A percentile compares a stretch with the other conserved stretches of the same genome.
Evolutionary conservation across 2,113 vertebrate genomes (phyloP).

Genomic region (Ceratotherium simum): DNA sequence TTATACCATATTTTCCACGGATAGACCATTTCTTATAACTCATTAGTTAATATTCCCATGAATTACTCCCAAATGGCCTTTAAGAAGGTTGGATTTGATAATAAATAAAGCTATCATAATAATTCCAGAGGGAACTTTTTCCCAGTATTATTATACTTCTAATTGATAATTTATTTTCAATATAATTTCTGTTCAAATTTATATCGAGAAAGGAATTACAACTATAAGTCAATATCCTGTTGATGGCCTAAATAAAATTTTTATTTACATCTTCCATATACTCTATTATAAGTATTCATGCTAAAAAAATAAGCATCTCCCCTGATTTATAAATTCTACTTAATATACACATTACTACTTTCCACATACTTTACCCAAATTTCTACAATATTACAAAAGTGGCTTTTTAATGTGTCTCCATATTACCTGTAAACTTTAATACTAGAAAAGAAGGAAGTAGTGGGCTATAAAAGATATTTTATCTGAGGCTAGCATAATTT

Average conservation of each 20-base stretch:
- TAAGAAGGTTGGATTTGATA: neutral
- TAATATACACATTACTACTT: neutral
- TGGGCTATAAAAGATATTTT: neutral
- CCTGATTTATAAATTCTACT: neutral
- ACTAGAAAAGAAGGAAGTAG: neutral
- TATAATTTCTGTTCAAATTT: neutral
- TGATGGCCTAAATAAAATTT: neutral
- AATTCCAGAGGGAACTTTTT: neutral
- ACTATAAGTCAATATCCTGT: neutral
- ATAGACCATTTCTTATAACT: neutral
- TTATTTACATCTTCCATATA: neutral
- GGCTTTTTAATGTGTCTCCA: neutral
- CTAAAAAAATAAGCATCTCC: neutral
- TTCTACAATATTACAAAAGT: conserved; percentile 8
- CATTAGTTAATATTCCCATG: neutral
- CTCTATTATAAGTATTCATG: neutral
- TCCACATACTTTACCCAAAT: neutral
- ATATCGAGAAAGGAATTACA: neutral
- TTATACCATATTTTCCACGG: neutral
- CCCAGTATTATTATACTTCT: neutral
- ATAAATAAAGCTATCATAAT: neutral
- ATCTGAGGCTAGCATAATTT: conserved; percentile 23
- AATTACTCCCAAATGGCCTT: neutral
- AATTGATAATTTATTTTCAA: conserved; percentile 30
- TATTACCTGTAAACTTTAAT: neutral